Evolutionary conservation across 2,888 invertebrate species (phyloP), one percentile per base, ranked within the genome.

Genomic region (Mayetiola destructor): DNA sequence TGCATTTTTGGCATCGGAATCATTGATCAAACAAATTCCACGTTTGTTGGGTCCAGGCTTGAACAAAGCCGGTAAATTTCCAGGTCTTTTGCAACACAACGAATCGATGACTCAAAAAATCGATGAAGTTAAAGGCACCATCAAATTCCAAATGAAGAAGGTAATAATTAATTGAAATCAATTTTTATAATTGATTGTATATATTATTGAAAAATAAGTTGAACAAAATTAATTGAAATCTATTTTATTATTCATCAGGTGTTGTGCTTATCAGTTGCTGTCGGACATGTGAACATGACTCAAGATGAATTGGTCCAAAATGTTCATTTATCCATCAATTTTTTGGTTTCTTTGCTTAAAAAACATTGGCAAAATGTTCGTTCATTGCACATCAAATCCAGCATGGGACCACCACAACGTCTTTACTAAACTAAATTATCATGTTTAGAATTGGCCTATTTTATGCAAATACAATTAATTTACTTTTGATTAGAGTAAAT

Each of bases 101-200:
- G 99, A 99, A 74, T 89, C 92, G 18, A 93, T 99, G 89, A 81
- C 82, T 58, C 82, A 80, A 66, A 99, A 99, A 75, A 90, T 95
- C 63, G 97, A 99, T 75, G 99, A 99, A 76, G 92, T 95, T 61
- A 95, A 95, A 69, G 94, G 94, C 10, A 99, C 99, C 65, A 99
- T 99, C 77, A 99, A 99, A 76, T 99, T 99, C 80, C 99, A 99
- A 76, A 97, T 99, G 97, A 99, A 99, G 77, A 99, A 99, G 86
- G 96, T 96, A 74, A n/a, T n/a, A n/a, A 52, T 67, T 61, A n/a
- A n/a, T n/a, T n/a, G n/a, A n/a, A n/a, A n/a, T n/a, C n/a, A n/a
- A n/a, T n/a, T 53, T 67, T 61, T 59, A 57, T 55, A 60, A n/a
- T n/a, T n/a, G n/a, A n/a, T n/a, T n/a, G n/a, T n/a, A n/a, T 21